These are phyloP conservation scores for Podargus strigoides DNA, from an alignment of 2,797 vertebrate species.

Conservation along the genomic window DNA sequence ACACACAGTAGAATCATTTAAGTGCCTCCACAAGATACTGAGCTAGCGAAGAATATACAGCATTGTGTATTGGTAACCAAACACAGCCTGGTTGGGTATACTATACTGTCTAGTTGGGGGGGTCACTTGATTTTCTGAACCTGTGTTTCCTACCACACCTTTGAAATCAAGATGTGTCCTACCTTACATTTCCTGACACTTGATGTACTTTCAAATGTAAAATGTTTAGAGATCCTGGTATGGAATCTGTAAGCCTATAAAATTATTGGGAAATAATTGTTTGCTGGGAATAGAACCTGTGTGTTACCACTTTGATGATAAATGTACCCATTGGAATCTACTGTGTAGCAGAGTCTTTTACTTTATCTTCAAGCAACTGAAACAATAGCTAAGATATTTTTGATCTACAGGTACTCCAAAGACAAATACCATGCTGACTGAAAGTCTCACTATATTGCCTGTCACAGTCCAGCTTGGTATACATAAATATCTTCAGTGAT, in stretches of 20 bases:
- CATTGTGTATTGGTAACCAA: neutral
- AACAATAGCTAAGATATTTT: neutral
- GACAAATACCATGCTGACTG: neutral
- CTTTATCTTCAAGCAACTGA: neutral
- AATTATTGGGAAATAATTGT: neutral
- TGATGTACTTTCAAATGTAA: neutral
- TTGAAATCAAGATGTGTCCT: neutral
- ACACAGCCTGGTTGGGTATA: neutral
- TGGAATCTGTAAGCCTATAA: neutral
- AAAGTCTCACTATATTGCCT: neutral
- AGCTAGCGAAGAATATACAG: neutral
- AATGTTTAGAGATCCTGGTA: neutral
- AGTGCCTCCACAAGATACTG: neutral
- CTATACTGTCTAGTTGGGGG: neutral
- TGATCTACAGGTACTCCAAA: neutral
- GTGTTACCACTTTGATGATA: neutral
- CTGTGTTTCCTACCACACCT: neutral
- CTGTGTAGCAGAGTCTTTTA: neutral
- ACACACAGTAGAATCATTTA: neutral
- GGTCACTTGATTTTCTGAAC: neutral
- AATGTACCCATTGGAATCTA: neutral
- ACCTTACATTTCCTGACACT: neutral
- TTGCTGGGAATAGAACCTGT: neutral
- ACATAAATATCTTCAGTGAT: neutral
- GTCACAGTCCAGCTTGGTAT: neutral